Evolutionary conservation across 2,888 invertebrate genomes (phyloP).

Genomic region (Aleiodes testaceus): DNA sequence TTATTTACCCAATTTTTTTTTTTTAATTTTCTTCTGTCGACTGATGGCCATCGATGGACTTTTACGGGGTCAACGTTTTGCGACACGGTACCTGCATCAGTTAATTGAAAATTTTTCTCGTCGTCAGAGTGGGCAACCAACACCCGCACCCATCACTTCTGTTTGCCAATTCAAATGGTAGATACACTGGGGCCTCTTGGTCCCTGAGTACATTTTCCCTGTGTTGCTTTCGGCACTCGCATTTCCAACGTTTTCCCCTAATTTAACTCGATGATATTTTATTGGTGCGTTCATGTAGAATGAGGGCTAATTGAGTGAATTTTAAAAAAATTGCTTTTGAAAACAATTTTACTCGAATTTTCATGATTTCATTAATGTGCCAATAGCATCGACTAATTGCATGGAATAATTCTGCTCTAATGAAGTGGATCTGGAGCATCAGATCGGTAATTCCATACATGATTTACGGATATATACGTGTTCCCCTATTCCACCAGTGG

Average conservation of each 20-base stretch:
- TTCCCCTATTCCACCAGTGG: no score
- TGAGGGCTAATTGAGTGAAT: background rate
- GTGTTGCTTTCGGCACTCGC: slow-evolving; percentile 35
- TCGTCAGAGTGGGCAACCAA: slow-evolving; percentile 34
- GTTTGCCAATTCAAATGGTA: slow-evolving; percentile 48
- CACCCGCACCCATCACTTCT: slow-evolving; percentile 40
- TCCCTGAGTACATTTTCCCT: slow-evolving; percentile 13
- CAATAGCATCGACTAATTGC: no score
- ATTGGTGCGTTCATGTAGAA: no score
- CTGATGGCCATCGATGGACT: background rate
- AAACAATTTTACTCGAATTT: no score
- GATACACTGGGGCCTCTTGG: slow-evolving; percentile 39
- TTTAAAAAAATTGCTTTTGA: background rate
- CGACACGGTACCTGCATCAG: slow-evolving; percentile 40
- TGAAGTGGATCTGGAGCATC: no score
- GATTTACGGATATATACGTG: no score
- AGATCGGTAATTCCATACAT: no score
- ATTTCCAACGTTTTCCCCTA: slow-evolving; percentile 63
- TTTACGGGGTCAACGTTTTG: slow-evolving; percentile 35
- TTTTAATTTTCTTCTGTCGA: slow-evolving; percentile 3
- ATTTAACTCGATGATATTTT: slow-evolving; percentile 54
- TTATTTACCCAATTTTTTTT: slow-evolving; percentile 35
- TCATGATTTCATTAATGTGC: no score
- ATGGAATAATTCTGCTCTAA: no score
- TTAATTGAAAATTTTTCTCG: slow-evolving; percentile 53